Evolutionary conservation across 2,888 invertebrate species (phyloP).

Genomic region (Keiferia lycopersicella): DNA sequence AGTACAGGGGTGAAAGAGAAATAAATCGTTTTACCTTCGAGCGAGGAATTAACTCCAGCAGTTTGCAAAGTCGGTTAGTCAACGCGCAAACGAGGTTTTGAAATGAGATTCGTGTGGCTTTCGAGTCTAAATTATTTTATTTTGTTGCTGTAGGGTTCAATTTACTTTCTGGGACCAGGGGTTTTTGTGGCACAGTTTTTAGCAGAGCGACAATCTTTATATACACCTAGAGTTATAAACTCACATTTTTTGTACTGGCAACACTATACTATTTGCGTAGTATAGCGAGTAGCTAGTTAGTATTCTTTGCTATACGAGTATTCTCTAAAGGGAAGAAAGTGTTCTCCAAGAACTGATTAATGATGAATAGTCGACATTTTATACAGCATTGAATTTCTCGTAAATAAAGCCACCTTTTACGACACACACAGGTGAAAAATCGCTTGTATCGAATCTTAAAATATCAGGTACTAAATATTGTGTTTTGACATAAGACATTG

Average conservation of each 20-base stretch:
- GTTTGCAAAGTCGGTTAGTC: constrained; percentile 15
- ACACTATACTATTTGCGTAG: too few species aligned
- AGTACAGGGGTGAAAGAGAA: constrained; percentile 56
- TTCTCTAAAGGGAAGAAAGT: too few species aligned
- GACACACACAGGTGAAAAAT: too few species aligned
- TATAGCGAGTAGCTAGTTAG: too few species aligned
- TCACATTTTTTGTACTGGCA: not conserved
- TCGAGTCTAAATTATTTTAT: not conserved
- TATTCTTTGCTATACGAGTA: too few species aligned
- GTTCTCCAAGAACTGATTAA: too few species aligned
- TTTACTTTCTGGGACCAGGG: not conserved
- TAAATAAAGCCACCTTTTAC: too few species aligned
- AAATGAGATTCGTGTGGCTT: constrained; percentile 13
- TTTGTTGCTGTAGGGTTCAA: not conserved
- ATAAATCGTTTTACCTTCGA: constrained; percentile 55
- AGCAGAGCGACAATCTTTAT: not conserved
- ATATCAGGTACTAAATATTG: too few species aligned
- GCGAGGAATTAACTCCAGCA: constrained; percentile 11
- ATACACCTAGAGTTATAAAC: not conserved
- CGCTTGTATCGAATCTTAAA: too few species aligned
- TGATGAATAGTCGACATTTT: too few species aligned
- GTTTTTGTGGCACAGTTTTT: not conserved
- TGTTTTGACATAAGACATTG: too few species aligned
- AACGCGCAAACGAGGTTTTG: constrained; percentile 4
- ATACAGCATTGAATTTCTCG: too few species aligned